phyloP scores from a whole-genome alignment of 2,113 vertebrate genomes.

The Cygnus atratus region DNA sequence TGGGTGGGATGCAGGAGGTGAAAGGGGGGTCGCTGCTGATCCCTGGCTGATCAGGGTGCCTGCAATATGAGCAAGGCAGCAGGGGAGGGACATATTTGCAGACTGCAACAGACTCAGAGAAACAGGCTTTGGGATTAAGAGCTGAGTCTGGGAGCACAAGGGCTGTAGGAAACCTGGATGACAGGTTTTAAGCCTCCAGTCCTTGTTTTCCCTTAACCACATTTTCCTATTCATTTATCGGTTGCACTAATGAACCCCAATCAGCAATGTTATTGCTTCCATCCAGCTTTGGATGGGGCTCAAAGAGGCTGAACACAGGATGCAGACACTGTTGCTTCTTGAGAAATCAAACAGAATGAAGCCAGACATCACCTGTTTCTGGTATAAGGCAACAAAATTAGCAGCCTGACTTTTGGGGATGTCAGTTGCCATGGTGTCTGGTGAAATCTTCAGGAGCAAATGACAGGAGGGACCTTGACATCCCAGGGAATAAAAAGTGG shows the following conservation, averaged over 20 bases:
- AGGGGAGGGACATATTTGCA: not conserved
- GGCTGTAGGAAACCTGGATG: not conserved
- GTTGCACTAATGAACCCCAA: not conserved
- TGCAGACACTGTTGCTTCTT: not conserved
- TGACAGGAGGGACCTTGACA: not conserved
- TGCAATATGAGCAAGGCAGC: not conserved
- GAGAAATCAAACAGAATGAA: not conserved
- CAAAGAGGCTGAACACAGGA: not conserved
- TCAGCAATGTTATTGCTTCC: not conserved
- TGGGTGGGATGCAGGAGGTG: not conserved
- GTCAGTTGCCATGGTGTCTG: rapidly evolving
- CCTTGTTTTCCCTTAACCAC: not conserved
- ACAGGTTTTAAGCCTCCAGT: not conserved
- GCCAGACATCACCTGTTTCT: not conserved
- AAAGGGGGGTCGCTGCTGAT: rapidly evolving
- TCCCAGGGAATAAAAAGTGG: rapidly evolving
- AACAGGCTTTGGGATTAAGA: no score
- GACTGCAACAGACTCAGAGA: not conserved
- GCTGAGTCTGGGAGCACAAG: rapidly evolving
- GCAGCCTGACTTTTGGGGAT: not conserved
- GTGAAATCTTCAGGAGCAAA: not conserved
- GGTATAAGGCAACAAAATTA: not conserved
- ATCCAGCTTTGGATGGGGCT: not conserved
- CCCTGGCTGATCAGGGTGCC: rapidly evolving
- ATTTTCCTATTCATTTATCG: not conserved